These are phyloP conservation scores for Cryptus viduatorius DNA, from an alignment of 2,888 invertebrate species.

Conservation along the genomic window DNA sequence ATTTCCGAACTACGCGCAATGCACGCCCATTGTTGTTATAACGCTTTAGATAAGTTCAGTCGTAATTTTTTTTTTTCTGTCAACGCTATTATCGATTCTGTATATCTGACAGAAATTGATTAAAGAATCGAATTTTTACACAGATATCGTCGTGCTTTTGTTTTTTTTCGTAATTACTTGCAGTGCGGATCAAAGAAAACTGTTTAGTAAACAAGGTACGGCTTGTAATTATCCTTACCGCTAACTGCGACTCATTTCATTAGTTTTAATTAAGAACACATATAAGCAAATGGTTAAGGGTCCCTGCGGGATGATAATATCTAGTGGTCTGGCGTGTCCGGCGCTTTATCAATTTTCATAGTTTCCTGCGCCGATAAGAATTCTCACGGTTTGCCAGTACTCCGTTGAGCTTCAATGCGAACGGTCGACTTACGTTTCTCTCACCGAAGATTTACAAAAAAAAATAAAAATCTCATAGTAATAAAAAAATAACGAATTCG, in stretches of 20 bases:
- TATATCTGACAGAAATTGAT: neutral
- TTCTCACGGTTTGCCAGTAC: slow-evolving; percentile 56
- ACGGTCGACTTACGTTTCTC: slow-evolving; percentile 28
- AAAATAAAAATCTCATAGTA: neutral
- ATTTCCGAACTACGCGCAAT: neutral
- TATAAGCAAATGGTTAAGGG: slow-evolving; percentile 15
- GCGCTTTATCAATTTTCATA: slow-evolving; percentile 47
- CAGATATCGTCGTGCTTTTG: too few species aligned
- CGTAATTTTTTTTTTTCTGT: neutral
- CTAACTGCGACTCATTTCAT: slow-evolving; percentile 1
- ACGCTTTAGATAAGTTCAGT: slow-evolving; percentile 13
- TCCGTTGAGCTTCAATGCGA: slow-evolving; percentile 23
- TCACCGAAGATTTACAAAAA: neutral
- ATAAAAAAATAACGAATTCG: neutral
- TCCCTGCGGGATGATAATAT: slow-evolving; percentile 43
- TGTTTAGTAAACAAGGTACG: slow-evolving; percentile 8
- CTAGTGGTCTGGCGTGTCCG: slow-evolving; percentile 46
- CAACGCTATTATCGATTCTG: neutral
- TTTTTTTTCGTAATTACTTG: neutral
- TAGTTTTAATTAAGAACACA: slow-evolving; percentile 39
- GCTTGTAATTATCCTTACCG: slow-evolving; percentile 1
- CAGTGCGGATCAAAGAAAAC: neutral
- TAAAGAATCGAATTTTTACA: neutral
- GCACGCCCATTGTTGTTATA: neutral
- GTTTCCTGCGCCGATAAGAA: slow-evolving; percentile 65